Evolutionary conservation across 2,888 invertebrate genomes (phyloP).

Genomic region (Noctuana brunneofusca): DNA sequence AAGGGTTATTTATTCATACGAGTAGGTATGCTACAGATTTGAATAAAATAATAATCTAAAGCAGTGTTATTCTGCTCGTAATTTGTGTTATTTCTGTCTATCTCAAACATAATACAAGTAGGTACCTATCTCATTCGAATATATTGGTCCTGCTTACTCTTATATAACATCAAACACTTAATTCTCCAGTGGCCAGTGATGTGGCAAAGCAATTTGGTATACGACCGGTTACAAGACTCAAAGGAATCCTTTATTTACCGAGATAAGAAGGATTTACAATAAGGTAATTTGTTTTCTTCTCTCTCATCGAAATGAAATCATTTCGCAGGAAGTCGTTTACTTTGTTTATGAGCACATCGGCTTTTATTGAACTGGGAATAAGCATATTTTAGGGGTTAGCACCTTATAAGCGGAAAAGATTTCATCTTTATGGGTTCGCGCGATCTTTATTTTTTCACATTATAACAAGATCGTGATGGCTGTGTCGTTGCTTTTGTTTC

Average conservation of each 20-base stretch:
- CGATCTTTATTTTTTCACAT: slow-evolving; percentile 2
- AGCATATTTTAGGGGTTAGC: slow-evolving; percentile 28
- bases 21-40: too few species aligned
- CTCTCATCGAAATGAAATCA: slow-evolving; percentile 38
- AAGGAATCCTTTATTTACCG: slow-evolving; percentile 58
- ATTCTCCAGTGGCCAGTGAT: slow-evolving; percentile 60
- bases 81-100: not conserved
- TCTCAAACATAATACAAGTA: not conserved
- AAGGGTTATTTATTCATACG: too few species aligned
- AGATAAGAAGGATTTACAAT: slow-evolving; percentile 46
- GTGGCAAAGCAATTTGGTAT: slow-evolving; percentile 65
- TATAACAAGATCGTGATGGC: slow-evolving; percentile 1
- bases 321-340: slow-evolving; percentile 30
- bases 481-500: not conserved
- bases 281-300: slow-evolving; percentile 40
- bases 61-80: too few species aligned
- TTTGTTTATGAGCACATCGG: slow-evolving; percentile 26
- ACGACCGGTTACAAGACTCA: slow-evolving; percentile 59
- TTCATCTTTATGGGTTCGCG: slow-evolving; percentile 16
- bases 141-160: slow-evolving; percentile 31
- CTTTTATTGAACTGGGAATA: slow-evolving; percentile 32
- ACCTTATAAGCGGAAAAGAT: slow-evolving; percentile 16
- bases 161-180: slow-evolving; percentile 48
- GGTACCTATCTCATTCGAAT: slow-evolving; percentile 1
- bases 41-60: too few species aligned